A percentile compares a stretch with the other conserved stretches of the same genome.
phyloP scores from a whole-genome alignment of 2,888 invertebrate species.

The Halictus ligatus region DNA sequence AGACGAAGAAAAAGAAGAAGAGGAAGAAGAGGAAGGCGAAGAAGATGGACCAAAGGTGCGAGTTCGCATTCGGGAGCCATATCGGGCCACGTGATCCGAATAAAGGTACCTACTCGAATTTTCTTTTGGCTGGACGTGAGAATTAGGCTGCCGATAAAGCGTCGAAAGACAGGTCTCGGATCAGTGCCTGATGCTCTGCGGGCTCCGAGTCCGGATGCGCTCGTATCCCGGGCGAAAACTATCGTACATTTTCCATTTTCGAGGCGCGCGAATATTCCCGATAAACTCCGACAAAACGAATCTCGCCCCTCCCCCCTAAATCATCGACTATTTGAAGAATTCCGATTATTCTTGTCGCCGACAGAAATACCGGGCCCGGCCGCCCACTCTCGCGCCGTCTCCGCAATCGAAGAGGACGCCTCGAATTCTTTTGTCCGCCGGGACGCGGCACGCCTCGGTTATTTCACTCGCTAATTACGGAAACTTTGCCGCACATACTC shows the following conservation, averaged over 20 bases:
- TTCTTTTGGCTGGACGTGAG: constrained; percentile 67
- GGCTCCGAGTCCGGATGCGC: constrained; percentile 8
- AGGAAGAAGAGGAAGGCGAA: background rate
- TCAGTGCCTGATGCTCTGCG: constrained; percentile 43
- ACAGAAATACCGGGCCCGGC: constrained; percentile 31
- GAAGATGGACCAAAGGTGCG: constrained; percentile 67
- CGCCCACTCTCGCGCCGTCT: background rate
- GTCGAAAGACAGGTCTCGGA: constrained; percentile 56
- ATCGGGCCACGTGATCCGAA: constrained; percentile 79
- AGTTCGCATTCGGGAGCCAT: constrained; percentile 74
- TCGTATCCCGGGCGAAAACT: constrained; percentile 10
- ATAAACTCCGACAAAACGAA: constrained; percentile 48
- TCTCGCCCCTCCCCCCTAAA: background rate
- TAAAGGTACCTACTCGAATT: constrained; percentile 66
- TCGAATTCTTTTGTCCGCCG: background rate
- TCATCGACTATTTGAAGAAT: constrained; percentile 37
- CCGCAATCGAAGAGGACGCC: background rate
- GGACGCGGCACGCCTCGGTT: constrained; percentile 1
- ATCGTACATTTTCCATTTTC: constrained; percentile 23
- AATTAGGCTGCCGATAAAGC: constrained; percentile 67
- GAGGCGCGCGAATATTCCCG: constrained; percentile 43
- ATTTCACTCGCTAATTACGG: constrained; percentile 27
- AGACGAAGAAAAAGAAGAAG: background rate
- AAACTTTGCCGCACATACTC: background rate
- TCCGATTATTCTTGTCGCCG: constrained; percentile 16